These are phyloP conservation scores for Pollenia labialis DNA, from an alignment of 2,888 invertebrate species.

Conservation along the genomic window DNA sequence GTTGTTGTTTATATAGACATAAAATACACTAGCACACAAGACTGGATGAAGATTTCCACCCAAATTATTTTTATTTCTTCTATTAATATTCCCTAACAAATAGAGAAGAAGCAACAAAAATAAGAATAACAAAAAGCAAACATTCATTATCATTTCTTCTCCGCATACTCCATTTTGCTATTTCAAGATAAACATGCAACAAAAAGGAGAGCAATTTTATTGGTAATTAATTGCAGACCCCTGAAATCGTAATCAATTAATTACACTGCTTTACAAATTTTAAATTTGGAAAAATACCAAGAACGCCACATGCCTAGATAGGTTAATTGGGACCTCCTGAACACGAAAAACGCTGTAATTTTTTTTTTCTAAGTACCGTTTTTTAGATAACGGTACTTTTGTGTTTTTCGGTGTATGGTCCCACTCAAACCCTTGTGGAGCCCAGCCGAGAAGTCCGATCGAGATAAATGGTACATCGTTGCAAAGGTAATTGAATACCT, in stretches of 20 bases:
- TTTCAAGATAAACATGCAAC: background rate
- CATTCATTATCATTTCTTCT: constrained; percentile 3
- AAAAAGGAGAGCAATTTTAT: constrained; percentile 25
- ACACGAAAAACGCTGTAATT: no score
- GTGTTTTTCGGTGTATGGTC: no score
- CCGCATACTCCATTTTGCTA: background rate
- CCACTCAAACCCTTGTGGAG: no score
- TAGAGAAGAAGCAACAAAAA: constrained; percentile 1
- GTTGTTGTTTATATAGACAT: background rate
- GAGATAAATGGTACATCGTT: no score
- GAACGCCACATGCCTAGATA: no score
- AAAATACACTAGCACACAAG: background rate
- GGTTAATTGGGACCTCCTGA: no score
- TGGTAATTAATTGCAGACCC: constrained; percentile 38
- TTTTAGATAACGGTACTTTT: no score
- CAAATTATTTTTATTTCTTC: background rate
- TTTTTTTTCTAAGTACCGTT: no score
- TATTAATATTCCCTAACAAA: background rate
- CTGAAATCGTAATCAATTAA: background rate
- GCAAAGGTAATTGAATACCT: no score
- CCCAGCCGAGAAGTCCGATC: no score
- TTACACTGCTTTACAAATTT: no score
- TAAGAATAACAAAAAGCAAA: background rate
- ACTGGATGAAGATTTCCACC: background rate
- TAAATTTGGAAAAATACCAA: no score